phyloP scores from a whole-genome alignment of 2,113 vertebrate genomes.

The Sinocyclocheilus grahami region DNA sequence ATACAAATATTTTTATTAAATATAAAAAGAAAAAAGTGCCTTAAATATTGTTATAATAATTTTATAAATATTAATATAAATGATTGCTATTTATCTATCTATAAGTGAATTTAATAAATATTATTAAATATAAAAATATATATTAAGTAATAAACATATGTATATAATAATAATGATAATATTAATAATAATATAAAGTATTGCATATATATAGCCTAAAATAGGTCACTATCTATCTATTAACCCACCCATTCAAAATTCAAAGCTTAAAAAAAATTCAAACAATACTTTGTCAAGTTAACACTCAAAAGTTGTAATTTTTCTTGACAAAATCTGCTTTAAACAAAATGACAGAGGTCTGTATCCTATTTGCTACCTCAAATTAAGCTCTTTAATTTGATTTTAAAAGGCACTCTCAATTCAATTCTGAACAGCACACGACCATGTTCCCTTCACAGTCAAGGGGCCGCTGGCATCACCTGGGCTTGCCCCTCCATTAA shows the following conservation, averaged over 20 bases:
- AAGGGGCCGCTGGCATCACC: slow-evolving; percentile 61
- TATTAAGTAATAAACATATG: no score
- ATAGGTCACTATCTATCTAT: no score
- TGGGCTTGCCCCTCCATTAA: slow-evolving; percentile 60
- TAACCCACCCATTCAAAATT: no score
- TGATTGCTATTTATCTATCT: no score
- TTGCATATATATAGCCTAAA: background rate
- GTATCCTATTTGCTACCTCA: background rate
- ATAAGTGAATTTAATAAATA: no score
- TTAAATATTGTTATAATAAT: no score
- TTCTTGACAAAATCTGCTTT: background rate
- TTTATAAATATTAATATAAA: no score
- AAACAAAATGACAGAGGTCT: background rate
- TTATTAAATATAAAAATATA: no score
- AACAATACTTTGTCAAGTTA: background rate
- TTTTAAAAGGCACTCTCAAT: background rate
- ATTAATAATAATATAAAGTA: background rate
- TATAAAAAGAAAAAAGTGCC: no score
- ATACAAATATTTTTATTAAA: no score
- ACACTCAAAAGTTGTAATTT: background rate
- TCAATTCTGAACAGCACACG: background rate
- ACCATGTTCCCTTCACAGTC: slow-evolving; percentile 48
- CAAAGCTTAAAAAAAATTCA: no score
- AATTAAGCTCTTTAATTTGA: background rate
- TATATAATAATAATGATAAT: background rate